These are phyloP conservation scores for Carposina sasakii DNA, from an alignment of 1,140 invertebrate species.

Conservation along the genomic window DNA sequence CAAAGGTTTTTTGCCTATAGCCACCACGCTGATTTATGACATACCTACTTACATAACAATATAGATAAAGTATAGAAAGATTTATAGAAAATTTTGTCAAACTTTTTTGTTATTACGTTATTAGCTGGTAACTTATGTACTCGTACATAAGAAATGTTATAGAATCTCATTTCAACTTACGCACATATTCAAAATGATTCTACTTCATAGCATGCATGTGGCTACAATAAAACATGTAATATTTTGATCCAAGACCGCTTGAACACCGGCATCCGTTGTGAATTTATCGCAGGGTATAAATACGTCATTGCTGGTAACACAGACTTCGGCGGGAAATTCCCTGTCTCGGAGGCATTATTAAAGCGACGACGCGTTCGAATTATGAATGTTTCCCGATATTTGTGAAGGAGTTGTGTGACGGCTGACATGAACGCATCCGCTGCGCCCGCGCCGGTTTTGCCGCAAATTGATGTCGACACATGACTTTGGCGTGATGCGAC, in stretches of 20 bases:
- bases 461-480: constrained; percentile 37
- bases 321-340: constrained; percentile 21
- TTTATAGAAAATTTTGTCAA: too few relatives aligned
- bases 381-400: constrained; percentile 60
- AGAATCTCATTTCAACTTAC: too few relatives aligned
- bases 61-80: too few relatives aligned
- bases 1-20: too few relatives aligned
- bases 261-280: constrained; percentile 44
- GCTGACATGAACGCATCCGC: constrained; percentile 52
- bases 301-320: constrained; percentile 47
- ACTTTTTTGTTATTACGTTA: too few relatives aligned
- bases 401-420: constrained; percentile 59
- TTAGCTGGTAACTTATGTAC: too few relatives aligned
- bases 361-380: constrained; percentile 55
- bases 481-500: constrained; percentile 16
- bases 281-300: constrained; percentile 55
- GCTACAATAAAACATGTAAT: constrained; percentile 52
- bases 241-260: constrained; percentile 43
- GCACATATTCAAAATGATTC: too few relatives aligned
- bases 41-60: too few relatives aligned
- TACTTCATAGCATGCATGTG: too few relatives aligned
- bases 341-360: constrained; percentile 38
- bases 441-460: constrained; percentile 23
- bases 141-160: too few relatives aligned
- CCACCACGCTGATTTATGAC: too few relatives aligned